phyloP scores from a whole-genome alignment of 2,888 invertebrate species.

The Seira ritae region DNA sequence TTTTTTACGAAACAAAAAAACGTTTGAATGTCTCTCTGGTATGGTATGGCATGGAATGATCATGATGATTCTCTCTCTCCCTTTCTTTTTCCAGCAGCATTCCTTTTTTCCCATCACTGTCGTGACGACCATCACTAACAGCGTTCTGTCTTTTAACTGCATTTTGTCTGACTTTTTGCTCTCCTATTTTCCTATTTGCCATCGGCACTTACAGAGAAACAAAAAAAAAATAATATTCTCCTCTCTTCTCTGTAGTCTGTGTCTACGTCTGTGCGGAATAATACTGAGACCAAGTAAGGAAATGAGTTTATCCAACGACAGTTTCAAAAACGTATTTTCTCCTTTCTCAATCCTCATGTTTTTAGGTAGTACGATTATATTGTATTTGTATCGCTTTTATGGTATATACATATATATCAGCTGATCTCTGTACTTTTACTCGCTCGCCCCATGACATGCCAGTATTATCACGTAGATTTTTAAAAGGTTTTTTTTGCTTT shows the following conservation, averaged over 20 bases:
- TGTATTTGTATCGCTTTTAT: too few relatives aligned
- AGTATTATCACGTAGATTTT: background rate
- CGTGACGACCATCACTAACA: constrained; percentile 49
- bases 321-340: too few relatives aligned
- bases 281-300: too few relatives aligned
- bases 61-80: too few relatives aligned
- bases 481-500: background rate
- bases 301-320: too few relatives aligned
- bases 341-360: too few relatives aligned
- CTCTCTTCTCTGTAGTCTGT: too few relatives aligned
- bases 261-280: too few relatives aligned
- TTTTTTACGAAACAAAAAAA: constrained; percentile 17
- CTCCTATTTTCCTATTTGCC: constrained; percentile 46
- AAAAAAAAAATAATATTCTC: background rate
- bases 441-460: too few relatives aligned
- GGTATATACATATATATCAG: too few relatives aligned
- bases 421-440: background rate
- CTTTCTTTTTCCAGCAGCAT: constrained; percentile 23
- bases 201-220: constrained; percentile 42
- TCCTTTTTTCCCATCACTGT: constrained; percentile 28
- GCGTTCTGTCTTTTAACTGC: constrained; percentile 44
- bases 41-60: too few relatives aligned
- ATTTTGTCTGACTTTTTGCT: constrained; percentile 47
- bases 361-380: too few relatives aligned
- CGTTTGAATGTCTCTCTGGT: constrained; percentile 34